A percentile compares a stretch with the other conserved stretches of the same genome.
phyloP scores from a whole-genome alignment of 1,140 invertebrate species.

The Ptiloglossa arizonensis region DNA sequence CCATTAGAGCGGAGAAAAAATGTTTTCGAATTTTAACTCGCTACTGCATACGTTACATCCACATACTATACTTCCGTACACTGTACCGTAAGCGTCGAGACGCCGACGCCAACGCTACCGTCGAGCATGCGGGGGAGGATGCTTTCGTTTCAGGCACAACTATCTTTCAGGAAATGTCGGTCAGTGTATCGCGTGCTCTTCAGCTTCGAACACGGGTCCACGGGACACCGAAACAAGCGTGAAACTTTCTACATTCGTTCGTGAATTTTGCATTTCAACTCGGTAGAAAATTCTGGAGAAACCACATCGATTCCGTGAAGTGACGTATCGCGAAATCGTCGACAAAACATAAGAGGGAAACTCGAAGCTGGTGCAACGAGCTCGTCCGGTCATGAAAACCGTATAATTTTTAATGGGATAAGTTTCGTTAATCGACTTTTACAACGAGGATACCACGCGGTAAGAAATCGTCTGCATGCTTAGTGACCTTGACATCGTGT shows the following conservation, averaged over 20 bases:
- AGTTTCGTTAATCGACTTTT: not conserved
- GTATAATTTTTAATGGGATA: too few species aligned
- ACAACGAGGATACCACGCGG: not conserved
- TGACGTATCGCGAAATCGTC: not conserved
- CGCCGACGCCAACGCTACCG: constrained; percentile 1
- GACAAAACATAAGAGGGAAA: not conserved
- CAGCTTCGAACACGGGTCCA: not conserved
- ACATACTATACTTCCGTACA: too few species aligned
- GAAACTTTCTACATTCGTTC: not conserved
- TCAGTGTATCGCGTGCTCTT: constrained; percentile 40
- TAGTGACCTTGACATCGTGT: constrained; percentile 31
- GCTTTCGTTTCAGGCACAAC: constrained; percentile 11
- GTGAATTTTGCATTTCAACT: not conserved
- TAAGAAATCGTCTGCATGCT: not conserved
- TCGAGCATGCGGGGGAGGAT: constrained; percentile 11
- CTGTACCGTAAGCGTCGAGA: not conserved
- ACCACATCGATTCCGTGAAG: too few species aligned
- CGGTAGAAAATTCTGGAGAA: not conserved
- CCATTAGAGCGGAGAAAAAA: too few species aligned
- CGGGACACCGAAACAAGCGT: not conserved
- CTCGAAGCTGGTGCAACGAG: not conserved
- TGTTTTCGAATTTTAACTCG: too few species aligned
- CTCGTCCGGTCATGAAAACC: not conserved
- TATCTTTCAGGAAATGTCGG: constrained; percentile 28
- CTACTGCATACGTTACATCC: too few species aligned